Percentiles rank a stretch among this genome's conserved stretches.
Evolutionary conservation across 2,113 vertebrate genomes (phyloP).

Genomic region (human): GRCh38 chr3:69263501-69264000

Average conservation of each 20-base stretch:
- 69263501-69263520: too few species aligned
- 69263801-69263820: background rate
- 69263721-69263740: background rate
- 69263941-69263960: background rate
- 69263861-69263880: background rate
- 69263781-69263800: background rate
- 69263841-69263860: background rate
- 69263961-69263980: fast-evolving
- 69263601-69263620: too few species aligned
- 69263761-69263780: background rate
- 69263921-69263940: background rate
- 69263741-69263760: background rate
- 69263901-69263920: background rate
- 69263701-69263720: too few species aligned
- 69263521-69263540: too few species aligned
- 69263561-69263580: too few species aligned
- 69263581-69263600: too few species aligned
- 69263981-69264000: background rate
- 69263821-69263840: background rate
- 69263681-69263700: too few species aligned
- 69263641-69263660: too few species aligned
- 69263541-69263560: too few species aligned
- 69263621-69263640: too few species aligned
- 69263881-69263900: background rate
- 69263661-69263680: too few species aligned